Base-by-base conservation (phyloP, 1,140 invertebrate genomes). In the Notospermus geniculatus region DNA sequence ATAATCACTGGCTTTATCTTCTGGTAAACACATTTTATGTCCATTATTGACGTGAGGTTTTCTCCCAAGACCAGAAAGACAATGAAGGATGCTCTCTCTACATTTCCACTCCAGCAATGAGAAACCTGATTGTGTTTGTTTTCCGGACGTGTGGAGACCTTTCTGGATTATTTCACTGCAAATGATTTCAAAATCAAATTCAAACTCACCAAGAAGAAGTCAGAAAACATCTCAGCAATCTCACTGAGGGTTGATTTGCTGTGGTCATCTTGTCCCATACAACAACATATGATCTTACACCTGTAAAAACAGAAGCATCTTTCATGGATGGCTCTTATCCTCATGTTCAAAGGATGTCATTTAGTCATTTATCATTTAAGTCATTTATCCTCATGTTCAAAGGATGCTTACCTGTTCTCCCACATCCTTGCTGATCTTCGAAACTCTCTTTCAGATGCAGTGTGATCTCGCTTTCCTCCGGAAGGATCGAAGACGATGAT, bases 181-280 rank as follows among this genome's bases (percentile, higher is more conserved):
- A 27, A 23, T 5, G 4, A n/a, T 27, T 23, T 50, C 5, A 7
- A 7, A n/a, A 56, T 54, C 11, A 41, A n/a, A n/a, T n/a, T n/a
- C n/a, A n/a, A n/a, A 55, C 41, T 54, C 67, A 78, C 76, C 69
- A 73, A 52, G 57, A 77, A 79, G 57, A 72, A 77, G 17, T 70
- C 68, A 45, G 74, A 63, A 13, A 79, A 60, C 1, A 79, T 59
- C 55, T 73, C 89, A 78, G 90, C 89, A 65, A 91, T 88, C 80
- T 92, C 90, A 77, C 89, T 87, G 79, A 92, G 92, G 9, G 91
- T 90, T 81, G 90, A 88, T 69, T 87, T 86, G 53, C 88, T 90
- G 66, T 89, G 88, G 77, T 91, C 89, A 76, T 92, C 90, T 30
- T 85, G 53, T n/a, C 63, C 82, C 59, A 91, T 82, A 87, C 90